These are phyloP conservation scores for Fringilla coelebs DNA, from an alignment of 2,797 vertebrate genomes.

Conservation along the genomic window DNA sequence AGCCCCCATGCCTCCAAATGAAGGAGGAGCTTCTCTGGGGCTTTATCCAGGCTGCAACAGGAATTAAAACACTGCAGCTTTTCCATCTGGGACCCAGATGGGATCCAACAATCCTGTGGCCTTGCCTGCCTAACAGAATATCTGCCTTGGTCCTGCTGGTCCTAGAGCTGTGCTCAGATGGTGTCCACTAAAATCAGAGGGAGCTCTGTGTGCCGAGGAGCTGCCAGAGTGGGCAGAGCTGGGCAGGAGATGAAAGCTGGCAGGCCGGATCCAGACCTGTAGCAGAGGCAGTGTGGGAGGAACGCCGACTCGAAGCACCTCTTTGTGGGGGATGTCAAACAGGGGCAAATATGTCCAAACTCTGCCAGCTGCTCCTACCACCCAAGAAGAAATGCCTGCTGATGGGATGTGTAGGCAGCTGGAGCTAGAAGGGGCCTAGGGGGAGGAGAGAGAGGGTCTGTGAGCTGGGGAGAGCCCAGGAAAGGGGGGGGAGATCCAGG, in stretches of 20 bases:
- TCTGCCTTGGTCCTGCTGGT: not conserved
- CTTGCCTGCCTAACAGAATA: not conserved
- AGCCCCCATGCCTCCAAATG: not conserved
- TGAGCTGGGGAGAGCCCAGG: not conserved
- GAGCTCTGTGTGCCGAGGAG: conserved; percentile 32
- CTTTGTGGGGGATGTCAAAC: conserved; percentile 64
- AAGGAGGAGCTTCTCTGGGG: not conserved
- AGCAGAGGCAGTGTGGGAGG: conserved; percentile 55
- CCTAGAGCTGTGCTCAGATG: not conserved
- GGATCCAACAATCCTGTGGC: conserved; percentile 13
- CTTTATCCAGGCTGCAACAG: not conserved
- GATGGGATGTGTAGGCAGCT: conserved; percentile 46
- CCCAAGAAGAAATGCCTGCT: conserved; percentile 58
- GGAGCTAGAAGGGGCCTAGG: conserved; percentile 5
- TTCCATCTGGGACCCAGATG: conserved; percentile 52
- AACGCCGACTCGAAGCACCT: conserved; percentile 37
- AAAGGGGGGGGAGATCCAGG: not conserved
- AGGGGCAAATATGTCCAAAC: conserved; percentile 59
- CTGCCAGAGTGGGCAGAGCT: conserved; percentile 45
- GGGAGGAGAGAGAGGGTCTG: not conserved
- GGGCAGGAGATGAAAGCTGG: conserved; percentile 62
- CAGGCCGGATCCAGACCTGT: conserved; percentile 50
- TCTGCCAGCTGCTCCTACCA: conserved; percentile 61
- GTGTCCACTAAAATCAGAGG: conserved; percentile 47
- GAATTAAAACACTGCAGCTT: conserved; percentile 9